Evolutionary conservation across 2,113 vertebrate genomes (phyloP), one percentile per base, ranked within the genome.

Genomic region (Toxotes chatareus): DNA sequence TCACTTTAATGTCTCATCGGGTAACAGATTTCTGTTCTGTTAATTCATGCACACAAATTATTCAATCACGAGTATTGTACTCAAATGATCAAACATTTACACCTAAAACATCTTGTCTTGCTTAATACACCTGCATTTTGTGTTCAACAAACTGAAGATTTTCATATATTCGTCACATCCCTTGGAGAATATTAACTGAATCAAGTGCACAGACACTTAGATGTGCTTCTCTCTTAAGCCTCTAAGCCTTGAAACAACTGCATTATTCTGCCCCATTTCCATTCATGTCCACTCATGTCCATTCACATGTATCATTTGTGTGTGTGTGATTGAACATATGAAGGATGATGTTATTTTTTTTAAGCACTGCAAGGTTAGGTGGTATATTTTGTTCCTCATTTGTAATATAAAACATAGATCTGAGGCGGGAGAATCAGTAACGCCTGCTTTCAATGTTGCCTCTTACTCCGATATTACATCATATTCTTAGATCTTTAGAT

Each of bases 391-490:
- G 66, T 66, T 63, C 73, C 38, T 80, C n/a, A 8, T 74, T 81
- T 81, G 82, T 66, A 49, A 44, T 42, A 84, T 86, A n/a, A 87
- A 87, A 79, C 66, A 63, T 36, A 46, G 60, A 89, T 86, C 53
- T 76, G 38, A 76, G 62, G 64, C 21, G 0, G 44, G 14, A 1
- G 46, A 14, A 65, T 80, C 31, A 59, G 42, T 47, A 36, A 84
- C 77, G 66, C 32, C 66, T 53, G 59, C 60, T 81, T 80, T 87
- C 86, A 87, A 10, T 21, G 31, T 66, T 56, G 60, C 59, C 40
- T 87, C 72, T 90, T 83, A 88, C 71, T 44, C 19, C 23, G 53
- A 82, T 68, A 63, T 89, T 85, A 61, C 82, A 88, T 87, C 88
- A 88, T 64, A 75, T 84, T 76, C 74, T 86, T 77, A 83, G 80